Evolutionary conservation across 2,113 vertebrate genomes (phyloP).

Genomic region (Stegastes partitus): DNA sequence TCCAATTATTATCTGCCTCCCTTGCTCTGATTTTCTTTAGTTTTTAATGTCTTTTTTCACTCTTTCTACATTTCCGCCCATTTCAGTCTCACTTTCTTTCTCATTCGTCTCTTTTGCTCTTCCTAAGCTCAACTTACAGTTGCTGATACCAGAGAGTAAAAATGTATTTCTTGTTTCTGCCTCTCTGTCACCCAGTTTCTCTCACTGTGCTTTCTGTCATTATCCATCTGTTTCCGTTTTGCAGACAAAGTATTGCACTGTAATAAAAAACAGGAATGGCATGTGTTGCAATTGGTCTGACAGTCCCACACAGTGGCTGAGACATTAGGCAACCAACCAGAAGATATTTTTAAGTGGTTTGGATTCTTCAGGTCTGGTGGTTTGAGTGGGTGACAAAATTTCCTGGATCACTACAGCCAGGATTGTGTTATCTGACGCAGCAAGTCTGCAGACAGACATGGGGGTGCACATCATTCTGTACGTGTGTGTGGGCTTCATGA

Average conservation of each 20-base stretch:
- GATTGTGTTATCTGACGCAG: slow-evolving; percentile 36
- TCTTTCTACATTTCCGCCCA: not conserved
- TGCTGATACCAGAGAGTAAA: not conserved
- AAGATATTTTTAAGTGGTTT: slow-evolving; percentile 48
- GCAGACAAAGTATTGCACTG: slow-evolving; percentile 42
- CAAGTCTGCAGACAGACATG: slow-evolving; percentile 21
- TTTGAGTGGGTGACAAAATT: slow-evolving; percentile 59
- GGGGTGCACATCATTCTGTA: not conserved
- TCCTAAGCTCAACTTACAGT: not conserved
- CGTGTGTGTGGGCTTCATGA: too few species aligned
- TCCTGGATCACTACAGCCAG: slow-evolving; percentile 25
- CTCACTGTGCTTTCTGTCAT: slow-evolving; percentile 19
- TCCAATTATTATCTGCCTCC: not conserved
- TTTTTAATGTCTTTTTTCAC: not conserved
- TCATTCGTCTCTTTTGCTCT: not conserved
- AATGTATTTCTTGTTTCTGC: not conserved
- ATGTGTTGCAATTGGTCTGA: slow-evolving; percentile 56
- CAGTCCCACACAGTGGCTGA: slow-evolving; percentile 25
- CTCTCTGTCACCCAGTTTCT: not conserved
- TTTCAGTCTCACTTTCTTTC: not conserved
- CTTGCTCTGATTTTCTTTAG: not conserved
- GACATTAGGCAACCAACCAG: slow-evolving; percentile 40
- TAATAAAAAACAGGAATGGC: slow-evolving; percentile 56
- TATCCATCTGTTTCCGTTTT: slow-evolving; percentile 60
- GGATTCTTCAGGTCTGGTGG: slow-evolving; percentile 55